Evolutionary conservation across 2,888 invertebrate genomes (phyloP).

Genomic region (Scrobipalpa costella): DNA sequence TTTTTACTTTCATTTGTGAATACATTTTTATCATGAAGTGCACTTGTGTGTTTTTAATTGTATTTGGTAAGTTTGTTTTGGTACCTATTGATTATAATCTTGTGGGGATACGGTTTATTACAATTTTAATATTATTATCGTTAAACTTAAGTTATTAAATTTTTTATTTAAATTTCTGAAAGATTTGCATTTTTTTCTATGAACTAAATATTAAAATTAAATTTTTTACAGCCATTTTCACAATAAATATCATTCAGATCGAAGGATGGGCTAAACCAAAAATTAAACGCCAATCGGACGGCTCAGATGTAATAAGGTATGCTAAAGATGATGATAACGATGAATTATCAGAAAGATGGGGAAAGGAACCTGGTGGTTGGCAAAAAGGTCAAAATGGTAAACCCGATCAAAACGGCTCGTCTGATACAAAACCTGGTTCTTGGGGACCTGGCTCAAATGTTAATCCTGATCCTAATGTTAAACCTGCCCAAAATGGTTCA

Average conservation of each 20-base stretch:
- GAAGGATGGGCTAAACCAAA: neutral
- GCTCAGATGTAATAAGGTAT: neutral
- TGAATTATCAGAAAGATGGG: neutral
- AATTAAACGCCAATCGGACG: neutral
- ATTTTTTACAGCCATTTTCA: neutral
- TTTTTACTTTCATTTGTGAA: too few species aligned
- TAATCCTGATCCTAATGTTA: neutral
- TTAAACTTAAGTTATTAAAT: neutral
- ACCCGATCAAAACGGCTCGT: too few species aligned
- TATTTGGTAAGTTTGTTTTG: neutral
- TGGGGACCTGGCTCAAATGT: neutral
- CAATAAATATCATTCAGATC: neutral
- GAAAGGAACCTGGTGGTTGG: conserved; percentile 13
- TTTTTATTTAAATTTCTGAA: too few species aligned
- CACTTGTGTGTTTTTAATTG: neutral
- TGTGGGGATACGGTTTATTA: too few species aligned
- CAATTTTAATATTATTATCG: too few species aligned
- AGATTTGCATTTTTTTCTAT: too few species aligned
- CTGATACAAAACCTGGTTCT: neutral
- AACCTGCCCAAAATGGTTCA: neutral
- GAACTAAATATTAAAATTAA: too few species aligned
- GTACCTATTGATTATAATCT: neutral
- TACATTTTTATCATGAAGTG: neutral
- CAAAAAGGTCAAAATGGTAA: too few species aligned
- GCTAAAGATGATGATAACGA: neutral